Conservation (phyloP, 2,888 invertebrate species). For the Fragum fragum region DNA sequence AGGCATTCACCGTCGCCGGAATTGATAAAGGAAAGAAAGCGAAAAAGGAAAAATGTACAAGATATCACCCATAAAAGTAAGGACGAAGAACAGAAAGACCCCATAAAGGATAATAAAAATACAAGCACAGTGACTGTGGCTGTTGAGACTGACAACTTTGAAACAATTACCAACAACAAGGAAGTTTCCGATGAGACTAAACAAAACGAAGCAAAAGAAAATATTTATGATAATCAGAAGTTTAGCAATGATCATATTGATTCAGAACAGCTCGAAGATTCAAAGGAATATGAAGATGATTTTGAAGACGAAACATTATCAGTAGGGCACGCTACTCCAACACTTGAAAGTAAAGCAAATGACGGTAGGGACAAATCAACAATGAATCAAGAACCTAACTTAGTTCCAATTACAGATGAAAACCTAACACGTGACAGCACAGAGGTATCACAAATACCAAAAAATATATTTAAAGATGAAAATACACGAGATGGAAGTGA, state of each 20-base stretch:
- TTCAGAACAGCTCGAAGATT: background rate
- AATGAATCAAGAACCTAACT: too few relatives aligned
- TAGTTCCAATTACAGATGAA: too few relatives aligned
- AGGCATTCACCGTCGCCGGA: constrained; percentile 47
- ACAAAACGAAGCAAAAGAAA: background rate
- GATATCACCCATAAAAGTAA: background rate
- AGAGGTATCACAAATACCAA: too few relatives aligned
- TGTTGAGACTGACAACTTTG: background rate
- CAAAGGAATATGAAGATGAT: constrained; percentile 44
- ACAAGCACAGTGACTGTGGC: background rate
- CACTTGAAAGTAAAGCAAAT: background rate
- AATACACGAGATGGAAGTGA: background rate
- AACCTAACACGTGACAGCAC: background rate
- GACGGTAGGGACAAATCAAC: background rate
- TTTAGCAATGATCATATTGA: background rate
- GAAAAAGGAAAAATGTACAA: background rate
- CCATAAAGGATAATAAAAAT: background rate
- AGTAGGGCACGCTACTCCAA: background rate
- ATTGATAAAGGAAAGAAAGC: background rate
- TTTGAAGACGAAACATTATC: constrained; percentile 37
- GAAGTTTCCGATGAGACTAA: background rate
- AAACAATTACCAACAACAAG: background rate
- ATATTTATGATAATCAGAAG: background rate
- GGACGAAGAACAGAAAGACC: background rate
- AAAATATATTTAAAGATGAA: background rate